Evolutionary conservation across 1,140 invertebrate genomes (phyloP), one percentile per base, ranked within the genome.

Genomic region (Cotesia vestalis): DNA sequence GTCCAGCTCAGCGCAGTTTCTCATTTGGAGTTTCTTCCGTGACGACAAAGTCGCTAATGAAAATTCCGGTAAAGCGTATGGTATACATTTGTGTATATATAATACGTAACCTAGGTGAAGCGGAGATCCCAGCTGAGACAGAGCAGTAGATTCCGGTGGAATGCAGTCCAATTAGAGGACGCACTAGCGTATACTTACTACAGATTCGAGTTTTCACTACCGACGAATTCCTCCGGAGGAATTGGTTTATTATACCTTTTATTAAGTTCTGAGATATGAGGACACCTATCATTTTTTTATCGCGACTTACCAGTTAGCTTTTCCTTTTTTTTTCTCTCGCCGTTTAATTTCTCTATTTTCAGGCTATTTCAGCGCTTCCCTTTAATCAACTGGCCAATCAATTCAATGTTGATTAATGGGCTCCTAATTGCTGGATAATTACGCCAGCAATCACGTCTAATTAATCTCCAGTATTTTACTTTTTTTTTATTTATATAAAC

Each of bases 41-140:
- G 82, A 81, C 81, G 81, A 85, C 80, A 80, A 80, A 84, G 79
- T 80, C 75, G 80, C 81, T 84, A 82, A 84, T 84, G 83, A 85
- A 85, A 85, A 84, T 85, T 84, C 83, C 79, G 76, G 71, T 76
- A 76, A 77, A 79, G 78, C 77, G 64, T 82, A 27, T 27, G 27
- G 27, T 27, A 27, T 27, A 27, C 27, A 27, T 27, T 27, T 27
- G 27, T 27, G 2, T 27, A 27, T 27, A 27, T 27, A 27, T 3
- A 27, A 79, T 75, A 74, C 63, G 20, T 46, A 63, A 14, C 27
- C 12, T 46, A 20, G 20, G 36, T 52, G 6, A 69, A 40, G 27
- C 53, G 60, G 60, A 66, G 53, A 73, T 71, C 59, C 27, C 27
- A 27, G 27, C 27, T 27, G 27, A 27, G 27, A 27, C 27, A 27